phyloP scores from a whole-genome alignment of 2,797 vertebrate genomes.

The Spinibarbus caldwelli region DNA sequence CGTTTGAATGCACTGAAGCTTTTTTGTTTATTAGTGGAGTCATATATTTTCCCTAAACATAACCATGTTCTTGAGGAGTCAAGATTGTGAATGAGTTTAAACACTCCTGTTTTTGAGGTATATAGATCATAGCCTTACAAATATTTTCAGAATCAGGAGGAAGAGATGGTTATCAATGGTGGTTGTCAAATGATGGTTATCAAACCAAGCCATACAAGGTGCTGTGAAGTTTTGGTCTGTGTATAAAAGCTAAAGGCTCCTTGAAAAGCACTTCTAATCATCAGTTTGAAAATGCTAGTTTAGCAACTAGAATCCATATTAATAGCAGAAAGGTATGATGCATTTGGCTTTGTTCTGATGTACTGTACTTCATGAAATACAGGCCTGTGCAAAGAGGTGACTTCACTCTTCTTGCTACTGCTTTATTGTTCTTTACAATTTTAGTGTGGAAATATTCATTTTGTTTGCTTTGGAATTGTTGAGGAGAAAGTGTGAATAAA shows the following conservation, averaged over 20 bases:
- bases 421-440: slow-evolving; percentile 23
- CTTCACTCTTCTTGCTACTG: slow-evolving; percentile 23
- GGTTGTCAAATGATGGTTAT: too few species aligned
- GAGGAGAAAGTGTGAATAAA: slow-evolving; percentile 23
- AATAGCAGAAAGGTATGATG: not conserved
- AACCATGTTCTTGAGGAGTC: not conserved
- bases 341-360: not conserved
- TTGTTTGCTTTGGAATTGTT: slow-evolving; percentile 14
- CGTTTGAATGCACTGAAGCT: slow-evolving; percentile 24
- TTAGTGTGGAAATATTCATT: not conserved
- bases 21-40: slow-evolving; percentile 11
- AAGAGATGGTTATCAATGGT: too few species aligned
- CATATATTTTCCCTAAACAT: not conserved
- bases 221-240: too few species aligned
- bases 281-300: slow-evolving; percentile 5
- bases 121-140: not conserved
- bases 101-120: slow-evolving; percentile 3
- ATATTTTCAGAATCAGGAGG: not conserved
- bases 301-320: not conserved
- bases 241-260: not conserved
- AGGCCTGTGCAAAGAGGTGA: not conserved
- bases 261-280: not conserved
- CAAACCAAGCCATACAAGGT: not conserved
- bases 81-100: not conserved
- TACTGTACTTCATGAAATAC: not conserved